Percentiles rank a stretch among this genome's conserved stretches.
phyloP scores from a whole-genome alignment of 2,797 vertebrate species.

The Alectoris magna region DNA sequence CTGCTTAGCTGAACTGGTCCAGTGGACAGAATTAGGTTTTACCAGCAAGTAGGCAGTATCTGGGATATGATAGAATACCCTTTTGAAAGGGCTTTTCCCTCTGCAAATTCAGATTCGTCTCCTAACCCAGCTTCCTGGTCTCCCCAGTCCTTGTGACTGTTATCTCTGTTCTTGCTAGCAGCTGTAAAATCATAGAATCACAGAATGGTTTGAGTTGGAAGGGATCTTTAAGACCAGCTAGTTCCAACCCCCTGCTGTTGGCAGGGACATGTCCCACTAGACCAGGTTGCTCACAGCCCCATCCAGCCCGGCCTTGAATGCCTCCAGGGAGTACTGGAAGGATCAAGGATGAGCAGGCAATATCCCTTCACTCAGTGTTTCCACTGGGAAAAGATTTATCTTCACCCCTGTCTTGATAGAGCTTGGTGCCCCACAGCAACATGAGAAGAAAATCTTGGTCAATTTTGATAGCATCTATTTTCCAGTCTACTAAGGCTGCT shows the following conservation, averaged over 20 bases:
- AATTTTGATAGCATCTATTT: neutral
- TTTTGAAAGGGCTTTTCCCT: neutral
- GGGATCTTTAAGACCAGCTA: too few species aligned
- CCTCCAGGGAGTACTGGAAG: too few species aligned
- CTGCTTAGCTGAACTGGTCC: neutral
- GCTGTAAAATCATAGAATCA: neutral
- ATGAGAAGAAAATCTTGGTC: neutral
- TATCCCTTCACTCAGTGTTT: neutral
- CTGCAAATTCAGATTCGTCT: neutral
- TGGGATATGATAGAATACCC: neutral
- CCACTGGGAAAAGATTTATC: neutral
- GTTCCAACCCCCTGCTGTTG: too few species aligned
- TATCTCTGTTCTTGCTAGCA: neutral
- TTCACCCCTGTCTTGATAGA: neutral
- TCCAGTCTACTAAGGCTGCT: neutral
- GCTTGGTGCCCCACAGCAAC: neutral
- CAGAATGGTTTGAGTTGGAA: too few species aligned
- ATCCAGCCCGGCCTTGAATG: too few species aligned
- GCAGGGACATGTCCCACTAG: too few species aligned
- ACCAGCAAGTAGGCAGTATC: neutral
- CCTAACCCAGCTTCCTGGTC: neutral
- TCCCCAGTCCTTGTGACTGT: neutral
- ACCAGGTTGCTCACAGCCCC: too few species aligned
- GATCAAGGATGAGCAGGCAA: accelerated
- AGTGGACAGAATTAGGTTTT: neutral